Evolutionary conservation across 2,797 vertebrate species (phyloP).

Genomic region (Cygnus olor): DNA sequence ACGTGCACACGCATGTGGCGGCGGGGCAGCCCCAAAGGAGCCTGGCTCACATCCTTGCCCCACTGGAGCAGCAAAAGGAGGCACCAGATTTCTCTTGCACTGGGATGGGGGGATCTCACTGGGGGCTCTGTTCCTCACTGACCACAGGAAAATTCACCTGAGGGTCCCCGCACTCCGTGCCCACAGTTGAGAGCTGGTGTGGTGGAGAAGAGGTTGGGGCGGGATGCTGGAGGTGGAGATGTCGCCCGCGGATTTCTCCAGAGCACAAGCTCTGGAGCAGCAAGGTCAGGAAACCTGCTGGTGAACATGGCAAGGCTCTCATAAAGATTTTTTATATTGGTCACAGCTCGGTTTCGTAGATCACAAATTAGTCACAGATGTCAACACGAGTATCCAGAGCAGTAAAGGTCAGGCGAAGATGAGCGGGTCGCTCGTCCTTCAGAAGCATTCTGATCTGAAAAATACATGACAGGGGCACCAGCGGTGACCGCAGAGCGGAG

Average conservation of each 20-base stretch:
- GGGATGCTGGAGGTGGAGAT: background rate
- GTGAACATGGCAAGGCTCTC: slow-evolving; percentile 27
- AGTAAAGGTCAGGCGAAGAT: slow-evolving; percentile 69
- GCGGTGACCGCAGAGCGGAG: background rate
- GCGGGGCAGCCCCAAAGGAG: background rate
- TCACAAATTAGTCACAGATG: slow-evolving; percentile 78
- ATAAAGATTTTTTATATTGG: slow-evolving; percentile 71
- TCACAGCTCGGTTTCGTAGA: slow-evolving; percentile 69
- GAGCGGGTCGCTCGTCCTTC: slow-evolving; percentile 64
- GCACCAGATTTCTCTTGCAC: background rate
- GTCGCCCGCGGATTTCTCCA: rapidly evolving
- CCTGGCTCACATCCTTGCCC: background rate
- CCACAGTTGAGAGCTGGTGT: rapidly evolving
- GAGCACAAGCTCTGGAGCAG: background rate
- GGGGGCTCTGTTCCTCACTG: background rate
- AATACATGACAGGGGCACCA: slow-evolving; percentile 20
- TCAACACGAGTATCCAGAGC: slow-evolving; percentile 67
- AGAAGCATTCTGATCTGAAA: slow-evolving; percentile 73
- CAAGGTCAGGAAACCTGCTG: slow-evolving; percentile 15
- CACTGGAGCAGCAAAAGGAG: background rate
- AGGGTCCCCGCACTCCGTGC: background rate
- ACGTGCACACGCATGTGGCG: background rate
- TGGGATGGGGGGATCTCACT: background rate
- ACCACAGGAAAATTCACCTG: background rate
- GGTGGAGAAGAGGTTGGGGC: background rate